These are phyloP conservation scores for Halcyon chelicuti DNA, from an alignment of 2,797 vertebrate genomes.

Conservation along the genomic window DNA sequence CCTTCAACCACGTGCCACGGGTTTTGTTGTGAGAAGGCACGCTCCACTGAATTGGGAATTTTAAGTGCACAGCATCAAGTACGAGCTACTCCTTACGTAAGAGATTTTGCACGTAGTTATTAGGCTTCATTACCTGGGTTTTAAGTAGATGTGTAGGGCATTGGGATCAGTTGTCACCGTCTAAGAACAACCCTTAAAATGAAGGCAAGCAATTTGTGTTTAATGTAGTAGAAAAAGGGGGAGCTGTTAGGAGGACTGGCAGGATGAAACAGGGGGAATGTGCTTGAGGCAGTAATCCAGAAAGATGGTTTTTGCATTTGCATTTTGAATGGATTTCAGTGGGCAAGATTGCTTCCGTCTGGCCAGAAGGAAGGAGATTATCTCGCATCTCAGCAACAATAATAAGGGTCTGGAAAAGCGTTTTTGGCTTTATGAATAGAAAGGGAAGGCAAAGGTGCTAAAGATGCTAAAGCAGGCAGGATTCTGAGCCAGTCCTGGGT, in stretches of 20 bases:
- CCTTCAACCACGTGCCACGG: accelerated
- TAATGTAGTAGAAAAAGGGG: slow-evolving; percentile 58
- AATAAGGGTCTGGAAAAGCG: not conserved
- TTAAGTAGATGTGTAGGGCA: slow-evolving; percentile 25
- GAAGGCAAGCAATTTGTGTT: slow-evolving; percentile 57
- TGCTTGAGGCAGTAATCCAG: slow-evolving; percentile 53
- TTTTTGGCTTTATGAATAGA: not conserved
- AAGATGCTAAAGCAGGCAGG: not conserved
- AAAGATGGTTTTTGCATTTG: slow-evolving; percentile 54
- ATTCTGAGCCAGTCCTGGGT: not conserved
- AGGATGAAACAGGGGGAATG: slow-evolving; percentile 21
- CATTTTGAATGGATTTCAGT: slow-evolving; percentile 61
- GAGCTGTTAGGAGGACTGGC: not conserved
- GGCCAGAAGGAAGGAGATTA: slow-evolving; percentile 30
- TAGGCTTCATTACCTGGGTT: slow-evolving; percentile 36
- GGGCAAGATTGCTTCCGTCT: slow-evolving; percentile 3
- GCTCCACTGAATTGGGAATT: not conserved
- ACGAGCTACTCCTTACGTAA: not conserved
- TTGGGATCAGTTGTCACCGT: slow-evolving; percentile 8
- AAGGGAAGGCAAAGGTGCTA: not conserved
- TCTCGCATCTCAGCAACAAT: not conserved
- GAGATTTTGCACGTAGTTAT: not conserved
- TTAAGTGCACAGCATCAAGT: not conserved
- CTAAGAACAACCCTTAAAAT: slow-evolving; percentile 27
- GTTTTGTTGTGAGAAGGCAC: not conserved